Base-by-base conservation (phyloP, 2,888 invertebrate species). In the Podabrus alpinus region DNA sequence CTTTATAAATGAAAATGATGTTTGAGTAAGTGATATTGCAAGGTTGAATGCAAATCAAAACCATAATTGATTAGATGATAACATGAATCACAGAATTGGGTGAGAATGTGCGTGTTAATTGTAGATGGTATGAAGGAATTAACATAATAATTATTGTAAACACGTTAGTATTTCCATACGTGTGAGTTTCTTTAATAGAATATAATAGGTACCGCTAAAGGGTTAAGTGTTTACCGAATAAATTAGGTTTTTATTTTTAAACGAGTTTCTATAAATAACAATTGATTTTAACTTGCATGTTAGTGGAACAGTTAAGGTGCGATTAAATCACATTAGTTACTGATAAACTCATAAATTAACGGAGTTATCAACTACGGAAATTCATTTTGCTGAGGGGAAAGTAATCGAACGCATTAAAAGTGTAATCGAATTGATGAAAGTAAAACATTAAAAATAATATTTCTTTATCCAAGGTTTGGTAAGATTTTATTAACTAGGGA, bases 321-420 rank as follows among this genome's bases (percentile, higher is more conserved):
- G n/a, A 45, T 67, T 45, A 19, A 66, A 66, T 71, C 59, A 19
- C 71, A 59, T 71, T 29, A 71, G 59, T 59, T 11, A 19, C 24
- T 11, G 19, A 68, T 61, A 72, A 61, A 72, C 59, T 67, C 60
- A 72, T 68, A 72, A 72, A 68, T 72, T 72, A 72, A 68, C 61
- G 29, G 61, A 68, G 68, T 68, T 72, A 72, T 29, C 68, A 67
- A 62, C 67, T 61, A 68, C 72, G 68, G 72, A 72, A 72, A 72
- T 68, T 61, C 72, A 72, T 72, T 72, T 72, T 72, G 67, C 68
- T 61, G 17, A 59, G 68, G n/a, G 62, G 62, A 68, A 68, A 29
- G 72, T 72, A 72, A 72, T 72, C 67, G 72, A 45, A 68, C 62
- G 60, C 59, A 72, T 72, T 61, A 72, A 24, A 61, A n/a, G 5